Evolutionary conservation across 2,888 invertebrate genomes (phyloP), one percentile per base, ranked within the genome.

Genomic region (Lithosia quadra): DNA sequence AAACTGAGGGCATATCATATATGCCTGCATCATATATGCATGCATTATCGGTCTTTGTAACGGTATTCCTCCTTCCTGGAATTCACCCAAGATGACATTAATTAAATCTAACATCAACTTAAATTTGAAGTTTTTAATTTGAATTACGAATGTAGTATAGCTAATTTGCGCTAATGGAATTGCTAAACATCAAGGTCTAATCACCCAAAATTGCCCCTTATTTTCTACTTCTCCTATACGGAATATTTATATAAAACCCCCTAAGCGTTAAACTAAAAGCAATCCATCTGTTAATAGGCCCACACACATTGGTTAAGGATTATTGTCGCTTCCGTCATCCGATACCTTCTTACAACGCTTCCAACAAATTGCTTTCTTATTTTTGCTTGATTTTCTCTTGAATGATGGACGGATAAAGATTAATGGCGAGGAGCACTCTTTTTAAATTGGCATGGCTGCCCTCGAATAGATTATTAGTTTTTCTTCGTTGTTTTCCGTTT

Each of bases 361-460:
- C 67, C 63, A 70, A 65, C 57, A 64, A 76, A 78, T 72, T 74
- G 65, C 71, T 74, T 78, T 83, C 81, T 83, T 82, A 81, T 84
- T 86, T 84, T 81, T 82, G 77, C 78, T 81, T 81, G 81, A 84
- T 81, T 84, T 78, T 69, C 73, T 63, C 76, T 78, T 85, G 87
- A 90, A 84, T 86, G 90, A 90, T 88, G 84, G 88, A 82, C 80
- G 86, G 85, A 79, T 86, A 83, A 87, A 91, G 93, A 93, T 91
- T 90, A 91, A 93, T 93, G 89, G 84, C 60, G 69, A 71, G 71
- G 70, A 84, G 82, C 89, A 91, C 90, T 91, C 83, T 78, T 86
- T 82, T 87, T 80, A 88, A 91, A 92, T 92, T 92, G 91, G 89
- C 81, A 65, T 67, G 73, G 71, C 76, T 71, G 67, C 65, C 80